These are phyloP conservation scores for Pipistrellus nathusii DNA, from an alignment of 2,797 vertebrate genomes.

Conservation along the genomic window DNA sequence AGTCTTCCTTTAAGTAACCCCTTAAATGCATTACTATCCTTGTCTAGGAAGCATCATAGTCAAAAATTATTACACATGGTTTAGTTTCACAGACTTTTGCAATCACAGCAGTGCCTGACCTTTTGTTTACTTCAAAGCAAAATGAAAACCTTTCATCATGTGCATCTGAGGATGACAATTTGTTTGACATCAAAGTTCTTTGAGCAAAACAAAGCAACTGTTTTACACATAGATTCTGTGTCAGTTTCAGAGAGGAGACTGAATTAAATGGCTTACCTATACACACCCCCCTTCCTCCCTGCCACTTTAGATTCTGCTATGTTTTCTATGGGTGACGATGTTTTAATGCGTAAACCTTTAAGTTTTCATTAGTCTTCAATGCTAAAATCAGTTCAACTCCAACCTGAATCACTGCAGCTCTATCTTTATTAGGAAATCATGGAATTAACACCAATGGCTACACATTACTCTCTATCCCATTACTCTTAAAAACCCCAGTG, in stretches of 20 bases:
- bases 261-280: not conserved
- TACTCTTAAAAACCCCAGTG: not conserved
- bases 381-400: not conserved
- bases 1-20: not conserved
- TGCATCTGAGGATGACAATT: not conserved
- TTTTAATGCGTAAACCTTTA: not conserved
- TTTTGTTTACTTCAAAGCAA: constrained; percentile 43
- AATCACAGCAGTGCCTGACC: not conserved
- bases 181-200: not conserved
- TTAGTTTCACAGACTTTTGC: constrained; percentile 21
- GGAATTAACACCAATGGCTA: not conserved
- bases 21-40: not conserved
- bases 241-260: not conserved
- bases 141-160: constrained; percentile 13
- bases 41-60: not conserved
- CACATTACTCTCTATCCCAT: not conserved
- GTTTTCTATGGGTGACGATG: not conserved
- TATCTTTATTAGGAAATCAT: not conserved
- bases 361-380: not conserved
- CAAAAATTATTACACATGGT: not conserved
- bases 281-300: not conserved
- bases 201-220: not conserved
- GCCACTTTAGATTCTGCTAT: not conserved
- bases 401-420: not conserved
- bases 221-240: not conserved